phyloP scores from a whole-genome alignment of 2,113 vertebrate species.

The Poeciliopsis occidentalis region DNA sequence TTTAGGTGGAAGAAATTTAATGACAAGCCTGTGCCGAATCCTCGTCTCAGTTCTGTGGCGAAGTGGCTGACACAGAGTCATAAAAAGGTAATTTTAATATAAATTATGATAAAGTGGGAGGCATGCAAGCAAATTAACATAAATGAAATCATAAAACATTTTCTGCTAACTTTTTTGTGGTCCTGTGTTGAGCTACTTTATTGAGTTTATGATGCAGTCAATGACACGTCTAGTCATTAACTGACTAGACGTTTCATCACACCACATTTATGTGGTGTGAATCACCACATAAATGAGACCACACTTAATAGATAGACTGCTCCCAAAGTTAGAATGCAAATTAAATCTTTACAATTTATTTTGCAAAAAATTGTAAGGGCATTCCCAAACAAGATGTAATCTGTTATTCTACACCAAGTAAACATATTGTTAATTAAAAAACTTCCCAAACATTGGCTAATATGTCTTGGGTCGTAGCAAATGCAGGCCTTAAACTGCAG shows the following conservation, averaged over 20 bases:
- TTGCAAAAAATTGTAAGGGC: not conserved
- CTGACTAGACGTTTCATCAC: too few species aligned
- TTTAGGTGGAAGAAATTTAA: slow-evolving; percentile 55
- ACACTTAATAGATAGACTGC: too few species aligned
- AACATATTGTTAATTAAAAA: too few species aligned
- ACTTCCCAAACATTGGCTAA: too few species aligned
- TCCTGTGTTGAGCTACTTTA: not conserved
- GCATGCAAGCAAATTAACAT: not conserved
- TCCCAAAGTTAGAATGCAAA: too few species aligned
- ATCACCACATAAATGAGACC: not conserved
- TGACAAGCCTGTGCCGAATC: slow-evolving; percentile 65
- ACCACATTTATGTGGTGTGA: too few species aligned
- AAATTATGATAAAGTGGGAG: not conserved
- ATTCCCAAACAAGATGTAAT: not conserved
- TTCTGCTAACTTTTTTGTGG: not conserved
- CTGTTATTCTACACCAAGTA: not conserved
- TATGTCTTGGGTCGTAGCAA: too few species aligned
- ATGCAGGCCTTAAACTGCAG: not conserved
- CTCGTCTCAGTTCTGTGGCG: slow-evolving; percentile 59
- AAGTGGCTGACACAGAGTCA: slow-evolving; percentile 40
- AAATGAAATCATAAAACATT: not conserved
- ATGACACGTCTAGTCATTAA: not conserved
- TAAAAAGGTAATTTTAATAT: slow-evolving; percentile 46
- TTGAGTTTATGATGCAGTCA: not conserved
- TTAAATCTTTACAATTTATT: too few species aligned